phyloP scores from a whole-genome alignment of 2,797 vertebrate genomes.

The Tympanoctomys barrerae region DNA sequence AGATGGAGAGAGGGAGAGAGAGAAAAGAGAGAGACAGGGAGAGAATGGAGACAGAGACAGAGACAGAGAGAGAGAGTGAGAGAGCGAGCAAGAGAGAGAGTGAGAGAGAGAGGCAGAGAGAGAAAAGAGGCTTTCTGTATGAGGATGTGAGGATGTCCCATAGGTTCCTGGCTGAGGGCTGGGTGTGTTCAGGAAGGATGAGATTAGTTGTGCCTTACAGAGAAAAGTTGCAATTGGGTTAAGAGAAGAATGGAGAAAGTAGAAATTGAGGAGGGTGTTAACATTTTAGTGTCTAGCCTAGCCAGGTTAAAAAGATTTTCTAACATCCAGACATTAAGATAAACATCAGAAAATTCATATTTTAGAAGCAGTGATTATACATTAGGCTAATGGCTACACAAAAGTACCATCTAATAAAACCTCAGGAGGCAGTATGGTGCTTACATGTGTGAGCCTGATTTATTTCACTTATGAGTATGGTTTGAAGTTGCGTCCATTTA shows the following conservation, averaged over 20 bases:
- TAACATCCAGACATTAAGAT: neutral
- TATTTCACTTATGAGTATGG: neutral
- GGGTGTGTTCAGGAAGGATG: neutral
- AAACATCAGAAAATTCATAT: neutral
- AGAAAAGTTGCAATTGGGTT: neutral
- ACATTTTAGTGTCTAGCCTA: neutral
- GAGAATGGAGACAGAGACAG: neutral
- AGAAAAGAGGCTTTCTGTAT: no score
- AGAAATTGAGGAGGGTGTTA: neutral
- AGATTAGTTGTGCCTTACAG: neutral
- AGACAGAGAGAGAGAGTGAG: no score
- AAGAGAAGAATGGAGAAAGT: neutral
- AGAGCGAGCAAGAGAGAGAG: no score
- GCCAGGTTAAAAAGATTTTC: neutral
- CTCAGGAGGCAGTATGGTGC: no score
- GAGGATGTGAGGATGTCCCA: neutral
- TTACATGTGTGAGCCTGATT: neutral
- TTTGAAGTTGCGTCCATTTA: neutral
- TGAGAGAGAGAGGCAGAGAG: no score
- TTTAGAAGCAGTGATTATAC: neutral
- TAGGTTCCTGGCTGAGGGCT: neutral
- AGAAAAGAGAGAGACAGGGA: neutral
- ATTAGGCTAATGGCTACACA: neutral
- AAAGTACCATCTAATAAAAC: neutral
- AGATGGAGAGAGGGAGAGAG: neutral